Percentiles rank a stretch among this genome's conserved stretches.
These are phyloP conservation scores for Hybognathus amarus DNA, from an alignment of 2,797 vertebrate genomes.

Conservation along the genomic window DNA sequence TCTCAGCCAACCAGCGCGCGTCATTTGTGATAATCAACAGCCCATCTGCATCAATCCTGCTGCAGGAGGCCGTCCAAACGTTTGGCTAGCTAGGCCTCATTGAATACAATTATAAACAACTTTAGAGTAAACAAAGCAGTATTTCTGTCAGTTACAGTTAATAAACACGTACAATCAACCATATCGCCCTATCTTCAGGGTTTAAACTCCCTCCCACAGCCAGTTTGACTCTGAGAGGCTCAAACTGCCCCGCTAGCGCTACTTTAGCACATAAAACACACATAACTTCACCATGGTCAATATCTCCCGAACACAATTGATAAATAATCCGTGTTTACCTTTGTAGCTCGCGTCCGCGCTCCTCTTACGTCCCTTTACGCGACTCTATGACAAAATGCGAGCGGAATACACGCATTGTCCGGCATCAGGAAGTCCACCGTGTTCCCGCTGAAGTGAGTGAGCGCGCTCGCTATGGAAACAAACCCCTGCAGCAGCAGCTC, in stretches of 20 bases:
- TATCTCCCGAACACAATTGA: background rate
- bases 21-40: conserved; percentile 58
- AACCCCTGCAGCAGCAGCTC: conserved; percentile 67
- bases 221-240: conserved; percentile 40
- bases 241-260: conserved; percentile 58
- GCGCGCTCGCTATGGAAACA: conserved; percentile 63
- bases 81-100: conserved; percentile 77
- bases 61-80: conserved; percentile 66
- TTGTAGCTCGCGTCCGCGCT: conserved; percentile 59
- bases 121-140: conserved; percentile 66
- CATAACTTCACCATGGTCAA: conserved; percentile 44
- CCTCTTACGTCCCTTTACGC: conserved; percentile 65
- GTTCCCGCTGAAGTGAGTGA: conserved; percentile 63
- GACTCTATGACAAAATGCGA: conserved; percentile 50
- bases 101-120: conserved; percentile 75
- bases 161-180: background rate
- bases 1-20: conserved; percentile 55
- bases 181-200: background rate
- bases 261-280: conserved; percentile 60
- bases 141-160: background rate
- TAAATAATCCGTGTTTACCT: conserved; percentile 67
- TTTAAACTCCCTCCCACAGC: background rate
- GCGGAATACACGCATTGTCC: conserved; percentile 68
- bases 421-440: conserved; percentile 78
- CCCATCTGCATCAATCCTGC: conserved; percentile 59